phyloP scores from a whole-genome alignment of 2,113 vertebrate genomes.

The Brachypteracias leptosomus region DNA sequence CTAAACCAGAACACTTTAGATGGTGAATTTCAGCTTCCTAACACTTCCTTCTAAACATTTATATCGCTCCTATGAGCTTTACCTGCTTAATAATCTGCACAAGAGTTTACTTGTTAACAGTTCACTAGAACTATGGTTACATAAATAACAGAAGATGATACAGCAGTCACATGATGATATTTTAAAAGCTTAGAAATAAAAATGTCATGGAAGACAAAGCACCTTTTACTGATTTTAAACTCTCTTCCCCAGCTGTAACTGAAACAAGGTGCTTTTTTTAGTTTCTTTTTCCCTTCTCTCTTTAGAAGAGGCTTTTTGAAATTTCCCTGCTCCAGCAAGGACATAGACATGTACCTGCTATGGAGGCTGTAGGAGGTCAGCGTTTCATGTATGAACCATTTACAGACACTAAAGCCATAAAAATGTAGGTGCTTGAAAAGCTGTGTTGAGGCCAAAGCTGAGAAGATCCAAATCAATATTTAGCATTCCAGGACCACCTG shows the following conservation, averaged over 20 bases:
- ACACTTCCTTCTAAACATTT: neutral
- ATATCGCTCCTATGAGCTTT: neutral
- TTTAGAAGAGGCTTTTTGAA: neutral
- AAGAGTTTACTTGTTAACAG: neutral
- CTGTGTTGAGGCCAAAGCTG: neutral
- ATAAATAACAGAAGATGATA: neutral
- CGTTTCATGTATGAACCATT: neutral
- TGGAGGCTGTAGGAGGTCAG: neutral
- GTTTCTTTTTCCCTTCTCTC: neutral
- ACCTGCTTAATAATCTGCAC: neutral
- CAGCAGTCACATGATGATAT: neutral
- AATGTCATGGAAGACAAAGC: neutral
- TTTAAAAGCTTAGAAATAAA: conserved; percentile 41
- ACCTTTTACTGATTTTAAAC: conserved; percentile 14
- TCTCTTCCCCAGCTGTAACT: neutral
- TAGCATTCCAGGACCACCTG: neutral
- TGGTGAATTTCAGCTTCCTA: neutral
- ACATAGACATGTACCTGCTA: too few relatives aligned
- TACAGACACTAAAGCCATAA: neutral
- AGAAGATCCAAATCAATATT: neutral
- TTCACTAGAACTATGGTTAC: neutral
- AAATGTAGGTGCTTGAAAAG: neutral
- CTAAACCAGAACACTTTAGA: too few relatives aligned
- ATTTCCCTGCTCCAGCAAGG: neutral
- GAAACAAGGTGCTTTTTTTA: neutral